Evolutionary conservation across 1,140 invertebrate species (phyloP).

Genomic region (Zaprionus ornatus): DNA sequence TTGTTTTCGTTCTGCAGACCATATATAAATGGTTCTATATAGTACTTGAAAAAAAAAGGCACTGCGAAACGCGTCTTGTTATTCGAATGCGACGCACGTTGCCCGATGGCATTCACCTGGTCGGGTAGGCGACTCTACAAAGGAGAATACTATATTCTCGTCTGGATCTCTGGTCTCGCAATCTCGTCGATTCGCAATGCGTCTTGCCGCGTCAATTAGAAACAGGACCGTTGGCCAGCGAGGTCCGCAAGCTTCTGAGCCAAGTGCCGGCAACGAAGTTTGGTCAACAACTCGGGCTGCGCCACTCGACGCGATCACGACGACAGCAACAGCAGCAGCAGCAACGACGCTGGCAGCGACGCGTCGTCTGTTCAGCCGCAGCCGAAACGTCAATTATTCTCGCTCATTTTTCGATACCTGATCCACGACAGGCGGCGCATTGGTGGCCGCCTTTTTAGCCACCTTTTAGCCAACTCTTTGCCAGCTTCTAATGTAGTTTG

Average conservation of each 20-base stretch:
- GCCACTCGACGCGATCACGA: slow-evolving; percentile 20
- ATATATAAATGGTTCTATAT: slow-evolving; percentile 68
- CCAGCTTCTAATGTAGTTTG: slow-evolving; percentile 59
- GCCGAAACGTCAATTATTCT: slow-evolving; percentile 70
- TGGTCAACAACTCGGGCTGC: slow-evolving; percentile 71
- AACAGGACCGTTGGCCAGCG: slow-evolving; percentile 70
- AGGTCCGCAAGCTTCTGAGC: slow-evolving; percentile 78
- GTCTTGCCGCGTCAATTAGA: slow-evolving; percentile 51
- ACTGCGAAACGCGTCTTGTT: slow-evolving; percentile 54
- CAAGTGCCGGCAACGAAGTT: slow-evolving; percentile 57
- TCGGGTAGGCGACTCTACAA: slow-evolving; percentile 29
- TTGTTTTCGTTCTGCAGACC: slow-evolving; percentile 74
- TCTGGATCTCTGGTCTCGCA: slow-evolving; percentile 24
- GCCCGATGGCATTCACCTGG: slow-evolving; percentile 77
- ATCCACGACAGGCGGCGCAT: slow-evolving; percentile 27
- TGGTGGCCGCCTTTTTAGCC: slow-evolving; percentile 52
- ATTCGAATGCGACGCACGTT: slow-evolving; percentile 72
- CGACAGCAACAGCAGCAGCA: slow-evolving; percentile 19
- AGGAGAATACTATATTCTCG: slow-evolving; percentile 37
- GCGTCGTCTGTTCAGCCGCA: slow-evolving; percentile 7
- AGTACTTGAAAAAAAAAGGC: slow-evolving; percentile 19
- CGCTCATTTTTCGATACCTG: slow-evolving; percentile 48
- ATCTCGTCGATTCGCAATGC: slow-evolving; percentile 21
- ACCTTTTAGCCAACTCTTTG: slow-evolving; percentile 30
- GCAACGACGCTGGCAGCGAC: slow-evolving; percentile 3